Evolutionary conservation across 1,140 invertebrate species (phyloP), one percentile per base, ranked within the genome.

Genomic region (Dinoponera quadriceps): DNA sequence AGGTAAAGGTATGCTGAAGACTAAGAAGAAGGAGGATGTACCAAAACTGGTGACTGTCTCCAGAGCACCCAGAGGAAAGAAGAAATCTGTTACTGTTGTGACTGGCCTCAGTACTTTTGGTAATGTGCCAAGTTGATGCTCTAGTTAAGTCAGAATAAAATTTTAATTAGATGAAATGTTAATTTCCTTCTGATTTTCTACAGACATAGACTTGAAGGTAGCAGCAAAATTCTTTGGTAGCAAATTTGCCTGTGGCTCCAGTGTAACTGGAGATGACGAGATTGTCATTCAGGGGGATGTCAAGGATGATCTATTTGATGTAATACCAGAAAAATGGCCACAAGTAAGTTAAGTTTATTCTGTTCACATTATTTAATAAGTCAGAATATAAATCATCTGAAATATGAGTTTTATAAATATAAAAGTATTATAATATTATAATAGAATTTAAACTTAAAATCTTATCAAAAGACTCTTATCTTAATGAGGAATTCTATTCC

Each of bases 271-370:
- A 16, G 98, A 99, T 82, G 99, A 99, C 96, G 99, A 99, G 95
- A 99, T 99, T 92, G 99, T 99, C 7, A 99, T 99, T 93, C 99
- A 99, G 95, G 99, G 98, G 74, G 98, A 99, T 95, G 98, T 99
- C 0, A 99, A 99, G 94, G 98, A 99, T 95, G 99, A 99, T 89
- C 94, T 99, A 2, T 98, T 99, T 94, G 98, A 99, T 95, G 96
- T 99, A 80, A 98, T 99, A 92, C 98, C 98, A 73, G 99, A 99
- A 92, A 99, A 99, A 94, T 99, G 99, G 98, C 96, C 98, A 80
- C 97, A 98, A 95, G 97, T 98, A 95, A 80, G 38, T 60, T 54
- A 48, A 33, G 4, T 27, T n/a, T 20, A 13, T 49, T n/a, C n/a
- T n/a, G 20, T 54, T 27, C 66, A 7, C 3, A 29, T 51, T 27